Conservation (phyloP, 2,888 invertebrate species). For the Thelaira solivaga region DNA sequence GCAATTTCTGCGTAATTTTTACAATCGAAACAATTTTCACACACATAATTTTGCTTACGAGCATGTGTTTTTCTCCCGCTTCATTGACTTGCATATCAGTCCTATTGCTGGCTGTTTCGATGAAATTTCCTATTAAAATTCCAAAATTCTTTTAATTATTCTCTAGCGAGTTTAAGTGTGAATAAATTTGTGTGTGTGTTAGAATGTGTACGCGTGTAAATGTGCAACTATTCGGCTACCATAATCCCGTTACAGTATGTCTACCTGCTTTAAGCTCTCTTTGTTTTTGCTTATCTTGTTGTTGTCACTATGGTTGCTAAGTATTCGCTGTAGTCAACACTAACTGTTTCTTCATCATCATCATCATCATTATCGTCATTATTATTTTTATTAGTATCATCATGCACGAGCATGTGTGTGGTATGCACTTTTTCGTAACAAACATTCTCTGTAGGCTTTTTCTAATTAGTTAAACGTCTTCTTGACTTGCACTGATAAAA, state of each 20-base stretch:
- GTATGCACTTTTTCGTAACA: neutral
- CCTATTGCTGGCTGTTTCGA: neutral
- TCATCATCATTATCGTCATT: no score
- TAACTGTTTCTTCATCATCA: neutral
- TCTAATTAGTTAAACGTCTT: slow-evolving; percentile 48
- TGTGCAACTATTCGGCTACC: slow-evolving; percentile 18
- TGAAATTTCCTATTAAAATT: slow-evolving; percentile 49
- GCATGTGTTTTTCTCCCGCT: neutral
- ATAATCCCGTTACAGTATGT: slow-evolving; percentile 34
- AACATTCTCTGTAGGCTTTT: slow-evolving; percentile 23
- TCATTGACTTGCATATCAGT: neutral
- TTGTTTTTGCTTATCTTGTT: slow-evolving; percentile 18
- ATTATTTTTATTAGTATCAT: no score
- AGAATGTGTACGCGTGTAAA: neutral
- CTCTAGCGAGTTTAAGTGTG: neutral
- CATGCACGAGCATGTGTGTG: neutral
- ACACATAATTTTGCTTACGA: slow-evolving; percentile 27
- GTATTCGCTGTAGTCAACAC: neutral
- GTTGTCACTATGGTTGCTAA: neutral
- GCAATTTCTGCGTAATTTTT: neutral
- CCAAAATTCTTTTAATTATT: slow-evolving; percentile 53
- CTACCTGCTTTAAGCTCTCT: slow-evolving; percentile 24
- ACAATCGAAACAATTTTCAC: slow-evolving; percentile 25
- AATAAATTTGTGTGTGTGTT: neutral
- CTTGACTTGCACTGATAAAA: slow-evolving; percentile 38